Base-by-base conservation (phyloP, 2,797 vertebrate genomes). In the Miichthys miiuy region DNA sequence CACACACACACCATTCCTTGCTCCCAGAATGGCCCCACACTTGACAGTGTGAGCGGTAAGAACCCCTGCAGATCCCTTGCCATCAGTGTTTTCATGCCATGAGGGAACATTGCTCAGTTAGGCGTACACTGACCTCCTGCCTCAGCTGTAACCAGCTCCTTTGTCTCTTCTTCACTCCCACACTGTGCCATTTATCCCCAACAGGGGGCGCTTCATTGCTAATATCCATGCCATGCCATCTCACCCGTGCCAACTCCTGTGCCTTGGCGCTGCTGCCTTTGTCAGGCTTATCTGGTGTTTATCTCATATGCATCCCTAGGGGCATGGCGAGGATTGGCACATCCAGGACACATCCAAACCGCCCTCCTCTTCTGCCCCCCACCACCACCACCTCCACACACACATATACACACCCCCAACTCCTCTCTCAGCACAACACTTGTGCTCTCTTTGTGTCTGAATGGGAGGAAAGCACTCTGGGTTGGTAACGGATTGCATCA, bases 401-500 rank as follows among this genome's bases (percentile, higher is more conserved):
- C 42, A 17, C 34, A 58, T 50, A 34, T 60, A 38, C 34, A 1
- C 23, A 38, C 55, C 50, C 55, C 38, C 64, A 61, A n/a, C 70
- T 47, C 70, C 66, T 75, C 79, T 83, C 79, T 72, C 67, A 76
- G 79, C 82, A 72, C 85, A 85, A 69, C 82, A 57, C 89, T 88
- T 79, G 75, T 73, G 85, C 86, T 89, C 89, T 90, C 93, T 95
- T 94, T 95, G 94, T 95, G 93, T 95, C 94, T 94, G 92, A 92
- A 89, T 91, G 90, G 77, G 77, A 91, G 89, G 88, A 85, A 89
- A 83, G 85, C 89, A 84, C 87, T 91, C 86, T 91, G 87, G 89
- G 91, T 95, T 95, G 94, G 95, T 93, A 93, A 91, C 78, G 91
- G 93, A 93, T 95, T 95, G 94, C 95, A 95, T 95, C 94, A 95